Conservation (phyloP, 2,797 vertebrate genomes). For the Meriones psammophilus region DNA sequence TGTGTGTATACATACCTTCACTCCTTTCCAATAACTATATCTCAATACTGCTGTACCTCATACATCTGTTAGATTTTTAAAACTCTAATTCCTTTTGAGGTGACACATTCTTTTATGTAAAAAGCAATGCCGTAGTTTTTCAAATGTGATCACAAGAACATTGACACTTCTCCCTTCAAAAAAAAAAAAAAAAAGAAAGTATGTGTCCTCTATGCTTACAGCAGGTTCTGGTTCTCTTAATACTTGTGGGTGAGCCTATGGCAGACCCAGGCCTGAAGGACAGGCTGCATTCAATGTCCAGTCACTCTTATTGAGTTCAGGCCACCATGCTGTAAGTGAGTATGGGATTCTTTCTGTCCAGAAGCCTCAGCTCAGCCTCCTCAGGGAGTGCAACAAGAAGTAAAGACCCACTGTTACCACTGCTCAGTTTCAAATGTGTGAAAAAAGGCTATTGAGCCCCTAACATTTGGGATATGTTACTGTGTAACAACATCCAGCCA, state of each 20-base stretch:
- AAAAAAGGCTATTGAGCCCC: neutral
- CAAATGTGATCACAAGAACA: neutral
- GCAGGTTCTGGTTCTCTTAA: neutral
- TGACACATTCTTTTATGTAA: neutral
- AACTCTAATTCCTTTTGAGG: neutral
- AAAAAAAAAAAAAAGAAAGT: no score
- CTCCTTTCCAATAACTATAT: neutral
- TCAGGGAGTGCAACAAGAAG: neutral
- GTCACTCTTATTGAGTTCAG: neutral
- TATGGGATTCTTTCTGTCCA: neutral
- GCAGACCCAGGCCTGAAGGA: neutral
- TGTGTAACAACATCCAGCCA: neutral
- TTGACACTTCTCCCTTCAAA: neutral
- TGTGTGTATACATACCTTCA: no score
- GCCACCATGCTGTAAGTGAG: neutral
- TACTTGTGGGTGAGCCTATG: rapidly evolving
- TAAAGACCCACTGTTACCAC: neutral
- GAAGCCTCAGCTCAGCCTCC: no score
- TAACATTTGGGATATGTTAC: neutral
- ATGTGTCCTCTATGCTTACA: neutral
- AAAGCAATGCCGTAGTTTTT: neutral
- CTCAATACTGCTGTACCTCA: neutral
- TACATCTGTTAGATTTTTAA: neutral
- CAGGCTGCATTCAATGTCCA: neutral
- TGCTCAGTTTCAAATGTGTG: neutral